Evolutionary conservation across 2,113 vertebrate species (phyloP).

Genomic region (Mionectes macconnelli): DNA sequence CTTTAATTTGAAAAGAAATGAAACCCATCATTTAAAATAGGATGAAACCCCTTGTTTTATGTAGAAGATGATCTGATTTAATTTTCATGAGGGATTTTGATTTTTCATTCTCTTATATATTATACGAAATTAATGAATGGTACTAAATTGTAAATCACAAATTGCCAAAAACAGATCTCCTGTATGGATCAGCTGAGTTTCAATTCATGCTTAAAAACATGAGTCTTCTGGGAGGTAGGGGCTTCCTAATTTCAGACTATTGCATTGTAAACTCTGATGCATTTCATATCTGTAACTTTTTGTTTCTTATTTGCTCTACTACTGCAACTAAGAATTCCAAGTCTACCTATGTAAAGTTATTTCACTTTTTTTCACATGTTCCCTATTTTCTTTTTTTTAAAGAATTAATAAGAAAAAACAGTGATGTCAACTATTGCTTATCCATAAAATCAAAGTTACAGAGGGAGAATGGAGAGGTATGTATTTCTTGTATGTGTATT

Average conservation of each 20-base stretch:
- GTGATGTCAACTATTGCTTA: slow-evolving; percentile 85
- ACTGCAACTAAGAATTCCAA: background rate
- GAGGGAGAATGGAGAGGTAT: slow-evolving; percentile 86
- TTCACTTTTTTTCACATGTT: background rate
- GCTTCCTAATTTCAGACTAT: background rate
- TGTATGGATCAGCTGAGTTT: background rate
- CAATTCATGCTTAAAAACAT: background rate
- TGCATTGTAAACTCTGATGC: background rate
- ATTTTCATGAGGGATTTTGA: background rate
- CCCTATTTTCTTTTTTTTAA: background rate
- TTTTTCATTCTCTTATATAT: background rate
- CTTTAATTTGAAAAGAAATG: background rate
- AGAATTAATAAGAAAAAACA: slow-evolving; percentile 87
- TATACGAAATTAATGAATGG: background rate
- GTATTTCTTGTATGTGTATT: background rate
- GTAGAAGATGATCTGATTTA: background rate
- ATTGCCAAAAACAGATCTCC: background rate
- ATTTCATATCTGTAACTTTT: background rate
- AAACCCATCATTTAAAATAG: background rate
- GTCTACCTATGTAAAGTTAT: background rate
- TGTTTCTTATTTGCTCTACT: background rate
- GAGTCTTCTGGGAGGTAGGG: background rate
- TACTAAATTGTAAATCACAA: background rate
- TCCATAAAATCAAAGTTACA: slow-evolving; percentile 88
- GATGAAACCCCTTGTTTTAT: background rate